Conservation (phyloP, 2,797 vertebrate species). For the Pipistrellus kuhlii region DNA sequence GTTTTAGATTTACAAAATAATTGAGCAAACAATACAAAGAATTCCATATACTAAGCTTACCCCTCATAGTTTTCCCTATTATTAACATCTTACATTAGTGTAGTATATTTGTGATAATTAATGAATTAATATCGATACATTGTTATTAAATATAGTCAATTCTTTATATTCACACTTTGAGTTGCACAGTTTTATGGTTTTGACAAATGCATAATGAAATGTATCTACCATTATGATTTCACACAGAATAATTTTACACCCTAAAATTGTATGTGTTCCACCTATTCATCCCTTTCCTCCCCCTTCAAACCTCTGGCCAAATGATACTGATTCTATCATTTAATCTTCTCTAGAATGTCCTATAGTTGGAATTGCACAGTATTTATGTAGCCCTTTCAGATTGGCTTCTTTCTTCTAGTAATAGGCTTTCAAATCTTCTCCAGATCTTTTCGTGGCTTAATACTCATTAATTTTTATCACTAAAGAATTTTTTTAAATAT, state of each 20-base stretch:
- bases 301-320: not conserved
- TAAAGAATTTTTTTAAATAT: not conserved
- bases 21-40: not conserved
- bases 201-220: not conserved
- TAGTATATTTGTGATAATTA: not conserved
- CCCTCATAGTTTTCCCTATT: not conserved
- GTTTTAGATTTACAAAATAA: slow-evolving; percentile 1
- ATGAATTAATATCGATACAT: not conserved
- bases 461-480: not conserved
- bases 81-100: not conserved
- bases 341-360: not conserved
- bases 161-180: not conserved
- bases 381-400: not conserved
- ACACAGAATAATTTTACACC: not conserved
- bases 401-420: not conserved
- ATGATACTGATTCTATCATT: not conserved
- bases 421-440: not conserved
- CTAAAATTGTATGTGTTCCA: not conserved
- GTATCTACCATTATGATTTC: not conserved
- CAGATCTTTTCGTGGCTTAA: not conserved
- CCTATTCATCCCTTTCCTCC: not conserved
- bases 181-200: not conserved
- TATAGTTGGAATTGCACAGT: not conserved
- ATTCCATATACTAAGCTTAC: not conserved
- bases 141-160: not conserved